These are phyloP conservation scores for Odontomyia ornata DNA, from an alignment of 2,888 invertebrate genomes.

Conservation along the genomic window DNA sequence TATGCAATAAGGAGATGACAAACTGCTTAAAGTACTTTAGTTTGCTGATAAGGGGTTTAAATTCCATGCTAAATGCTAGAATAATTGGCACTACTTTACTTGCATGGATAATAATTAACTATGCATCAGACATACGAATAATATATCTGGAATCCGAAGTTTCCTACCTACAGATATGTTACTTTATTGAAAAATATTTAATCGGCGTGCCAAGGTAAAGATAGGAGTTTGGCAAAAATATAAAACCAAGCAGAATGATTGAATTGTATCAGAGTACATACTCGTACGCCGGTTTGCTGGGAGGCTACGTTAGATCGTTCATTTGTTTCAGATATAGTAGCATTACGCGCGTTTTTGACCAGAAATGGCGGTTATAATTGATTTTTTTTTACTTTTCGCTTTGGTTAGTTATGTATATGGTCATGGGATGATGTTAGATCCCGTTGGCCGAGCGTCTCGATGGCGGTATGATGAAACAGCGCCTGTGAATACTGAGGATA, in stretches of 20 bases:
- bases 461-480: constrained; percentile 62
- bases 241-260: neutral
- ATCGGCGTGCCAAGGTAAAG: neutral
- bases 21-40: neutral
- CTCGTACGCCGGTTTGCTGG: neutral
- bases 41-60: neutral
- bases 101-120: neutral
- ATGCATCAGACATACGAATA: neutral
- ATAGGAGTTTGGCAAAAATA: neutral
- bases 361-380: neutral
- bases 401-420: neutral
- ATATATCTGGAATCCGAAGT: neutral
- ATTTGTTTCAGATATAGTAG: neutral
- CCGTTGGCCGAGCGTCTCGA: constrained; percentile 63
- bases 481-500: constrained; percentile 64
- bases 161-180: neutral
- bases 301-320: neutral
- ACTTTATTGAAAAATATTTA: neutral
- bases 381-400: neutral
- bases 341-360: neutral
- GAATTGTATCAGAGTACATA: neutral
- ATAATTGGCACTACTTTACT: neutral
- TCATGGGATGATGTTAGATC: constrained; percentile 65
- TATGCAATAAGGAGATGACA: neutral
- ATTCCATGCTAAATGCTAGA: neutral